Conservation (phyloP, 2,113 vertebrate species). For the Axis porcinus region DNA sequence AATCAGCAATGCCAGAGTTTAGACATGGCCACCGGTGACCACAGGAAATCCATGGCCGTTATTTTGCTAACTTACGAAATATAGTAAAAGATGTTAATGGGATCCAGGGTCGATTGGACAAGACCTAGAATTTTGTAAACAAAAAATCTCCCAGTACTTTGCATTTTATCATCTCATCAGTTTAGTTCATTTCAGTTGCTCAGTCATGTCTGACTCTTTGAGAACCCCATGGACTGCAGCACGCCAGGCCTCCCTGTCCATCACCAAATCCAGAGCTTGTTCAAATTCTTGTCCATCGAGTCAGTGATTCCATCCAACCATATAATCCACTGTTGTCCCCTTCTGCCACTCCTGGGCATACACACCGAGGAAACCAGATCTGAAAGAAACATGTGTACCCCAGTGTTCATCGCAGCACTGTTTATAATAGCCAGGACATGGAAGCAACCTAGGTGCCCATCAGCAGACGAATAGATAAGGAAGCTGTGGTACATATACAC, state of each 20-base stretch:
- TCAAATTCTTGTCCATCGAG: not conserved
- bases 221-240: not conserved
- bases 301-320: not conserved
- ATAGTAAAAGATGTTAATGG: not conserved
- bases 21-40: too few relatives aligned
- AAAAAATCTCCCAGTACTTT: not conserved
- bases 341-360: not conserved
- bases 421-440: too few relatives aligned
- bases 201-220: not conserved
- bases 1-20: not conserved
- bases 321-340: not conserved
- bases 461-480: too few relatives aligned
- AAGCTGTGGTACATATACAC: too few relatives aligned
- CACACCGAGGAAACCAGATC: too few relatives aligned
- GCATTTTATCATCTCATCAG: not conserved
- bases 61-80: not conserved
- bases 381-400: too few relatives aligned
- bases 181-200: not conserved
- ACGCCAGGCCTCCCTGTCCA: not conserved
- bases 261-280: accelerated
- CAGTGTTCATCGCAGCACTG: too few relatives aligned
- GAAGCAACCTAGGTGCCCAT: too few relatives aligned
- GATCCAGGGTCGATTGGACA: not conserved
- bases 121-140: not conserved
- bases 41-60: not conserved